phyloP scores from a whole-genome alignment of 2,113 vertebrate genomes.

The Neoarius graeffei region DNA sequence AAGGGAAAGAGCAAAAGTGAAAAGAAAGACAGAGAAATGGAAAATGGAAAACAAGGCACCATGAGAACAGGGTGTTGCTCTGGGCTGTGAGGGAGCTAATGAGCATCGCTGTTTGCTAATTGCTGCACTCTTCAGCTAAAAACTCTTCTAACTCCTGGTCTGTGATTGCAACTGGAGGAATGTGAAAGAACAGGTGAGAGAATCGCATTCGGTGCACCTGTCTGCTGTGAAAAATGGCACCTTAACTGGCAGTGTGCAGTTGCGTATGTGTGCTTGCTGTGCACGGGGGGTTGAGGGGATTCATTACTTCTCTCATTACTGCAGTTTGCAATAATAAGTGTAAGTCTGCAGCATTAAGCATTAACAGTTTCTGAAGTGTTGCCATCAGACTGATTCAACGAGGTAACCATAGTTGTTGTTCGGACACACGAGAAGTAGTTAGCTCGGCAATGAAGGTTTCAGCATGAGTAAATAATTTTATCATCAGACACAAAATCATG shows the following conservation, averaged over 20 bases:
- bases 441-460: neutral
- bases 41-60: neutral
- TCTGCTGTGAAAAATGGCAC: slow-evolving; percentile 60
- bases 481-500: neutral
- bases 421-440: neutral
- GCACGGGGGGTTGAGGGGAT: neutral
- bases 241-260: slow-evolving; percentile 19
- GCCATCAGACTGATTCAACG: neutral
- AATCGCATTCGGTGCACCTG: slow-evolving; percentile 38
- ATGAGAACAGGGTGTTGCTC: slow-evolving; percentile 38
- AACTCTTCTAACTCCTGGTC: slow-evolving; percentile 35
- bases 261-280: neutral
- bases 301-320: slow-evolving; percentile 23
- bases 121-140: slow-evolving; percentile 28
- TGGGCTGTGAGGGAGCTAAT: slow-evolving; percentile 44
- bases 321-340: slow-evolving; percentile 9
- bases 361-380: neutral
- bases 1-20: neutral
- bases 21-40: slow-evolving; percentile 3
- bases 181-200: slow-evolving; percentile 50
- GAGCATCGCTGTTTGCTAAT: slow-evolving; percentile 36
- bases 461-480: neutral
- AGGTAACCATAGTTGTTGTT: neutral
- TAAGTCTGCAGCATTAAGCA: slow-evolving; percentile 7
- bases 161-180: slow-evolving; percentile 33